Evolutionary conservation across 2,888 invertebrate genomes (phyloP), one percentile per base, ranked within the genome.

Genomic region (Drosophila silvestris): DNA sequence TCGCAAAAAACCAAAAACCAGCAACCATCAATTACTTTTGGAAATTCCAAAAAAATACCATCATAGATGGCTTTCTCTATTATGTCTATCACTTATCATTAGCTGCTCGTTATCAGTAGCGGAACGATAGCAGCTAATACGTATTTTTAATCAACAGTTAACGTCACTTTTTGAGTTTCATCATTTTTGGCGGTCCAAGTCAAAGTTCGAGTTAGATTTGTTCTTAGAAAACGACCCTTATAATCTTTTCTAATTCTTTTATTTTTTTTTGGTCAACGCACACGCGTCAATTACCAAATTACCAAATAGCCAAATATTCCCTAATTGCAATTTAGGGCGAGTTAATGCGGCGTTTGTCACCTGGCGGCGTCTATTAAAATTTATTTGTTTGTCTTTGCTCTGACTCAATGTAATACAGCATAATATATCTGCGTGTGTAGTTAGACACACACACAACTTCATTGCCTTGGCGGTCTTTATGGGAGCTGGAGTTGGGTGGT

Each of bases 261-360:
- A 26, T 50, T 66, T 58, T 26, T 35, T 47, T 47, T 69, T 35
- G 41, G 58, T 30, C 12, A 53, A 73, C 66, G 63, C 69, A 67
- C 47, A 50, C 69, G 52, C 19, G 19, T 61, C 84, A 78, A 84
- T 84, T 84, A 81, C 74, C 73, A 75, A 82, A 81, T 84, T 83
- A 74, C 72, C 77, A 77, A 81, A 39, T 57, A 28, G 72, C 75
- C 77, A 79, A 58, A 83, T 83, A 77, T 78, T 77, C 81, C 72
- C 78, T 86, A 86, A 86, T 86, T 84, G 79, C 82, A 84, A 86
- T 86, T 86, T 79, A 86, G 81, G 78, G 86, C 73, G 66, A 81
- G 76, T 77, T 85, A 85, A 83, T 85, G 68, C 74, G 72, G 79
- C 74, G 73, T 83, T 83, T 83, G 83, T 83, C 77, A 83, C 81